Evolutionary conservation across 1,140 invertebrate genomes (phyloP), one percentile per base, ranked within the genome.

Genomic region (Diorhabda carinulata): DNA sequence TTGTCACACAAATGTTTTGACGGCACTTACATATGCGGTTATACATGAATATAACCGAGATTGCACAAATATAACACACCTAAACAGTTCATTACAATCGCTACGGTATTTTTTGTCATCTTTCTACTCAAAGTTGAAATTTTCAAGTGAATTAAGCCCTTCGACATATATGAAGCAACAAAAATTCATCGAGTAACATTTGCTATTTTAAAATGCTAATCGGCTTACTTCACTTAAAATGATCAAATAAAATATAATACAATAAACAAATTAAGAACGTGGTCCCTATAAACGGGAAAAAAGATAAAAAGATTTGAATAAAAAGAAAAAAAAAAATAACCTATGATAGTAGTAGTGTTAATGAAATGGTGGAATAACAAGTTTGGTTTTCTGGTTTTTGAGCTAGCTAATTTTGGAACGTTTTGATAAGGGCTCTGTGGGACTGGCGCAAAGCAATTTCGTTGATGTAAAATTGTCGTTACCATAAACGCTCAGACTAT

Each of bases 381-480:
- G 9, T 60, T 44, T 67, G 44, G 65, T 43, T 67, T 60, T 67
- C 25, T 25, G 25, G 57, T 57, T 67, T 64, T 67, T 67, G 72
- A 78, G 78, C 79, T 81, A 81, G 76, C 79, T 81, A 73, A 81
- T 81, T 69, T 81, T 81, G 62, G 77, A 74, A 58, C 79, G 73
- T 76, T 81, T 81, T 10, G 75, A 71, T 44, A 74, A 65, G 40
- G 73, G 74, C 61, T 81, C 78, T 10, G 78, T 75, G 5, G 79
- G 79, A 75, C 79, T 81, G 40, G 76, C 71, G 58, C 79, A 79
- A 40, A 73, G 73, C 70, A 80, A 68, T 69, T 81, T 81, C 3
- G 76, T 78, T 10, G 77, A 41, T 41, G 66, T 62, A 25, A 64
- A 56, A 25, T 56, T 44, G 60, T 77, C 75, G 10, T 70, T 67